Percentiles rank a stretch among this genome's conserved stretches.
These are phyloP conservation scores for Bradysia coprophila DNA, from an alignment of 1,140 invertebrate species.

Conservation along the genomic window DNA sequence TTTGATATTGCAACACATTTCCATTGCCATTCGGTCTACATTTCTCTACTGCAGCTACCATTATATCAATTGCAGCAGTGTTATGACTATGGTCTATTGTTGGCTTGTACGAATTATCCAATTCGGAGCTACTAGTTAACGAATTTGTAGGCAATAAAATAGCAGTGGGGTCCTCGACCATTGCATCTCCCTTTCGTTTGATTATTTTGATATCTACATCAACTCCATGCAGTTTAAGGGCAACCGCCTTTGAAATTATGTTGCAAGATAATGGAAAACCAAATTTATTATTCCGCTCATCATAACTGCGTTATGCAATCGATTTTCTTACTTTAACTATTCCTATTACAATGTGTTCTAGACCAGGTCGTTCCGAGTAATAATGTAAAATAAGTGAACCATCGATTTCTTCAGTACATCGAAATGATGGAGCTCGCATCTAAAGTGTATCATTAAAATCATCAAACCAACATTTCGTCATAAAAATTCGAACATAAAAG, in stretches of 20 bases:
- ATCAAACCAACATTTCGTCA: constrained; percentile 55
- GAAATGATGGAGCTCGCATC: constrained; percentile 86
- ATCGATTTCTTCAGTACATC: constrained; percentile 74
- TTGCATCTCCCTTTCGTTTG: constrained; percentile 57
- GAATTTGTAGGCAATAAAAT: constrained; percentile 2
- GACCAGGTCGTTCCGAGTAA: constrained; percentile 80
- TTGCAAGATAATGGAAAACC: too few species aligned
- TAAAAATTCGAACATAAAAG: constrained; percentile 6
- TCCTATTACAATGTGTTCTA: constrained; percentile 85
- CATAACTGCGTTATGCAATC: too few species aligned
- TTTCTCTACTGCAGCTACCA: neutral
- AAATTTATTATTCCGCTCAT: too few species aligned
- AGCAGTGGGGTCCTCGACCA: constrained; percentile 19
- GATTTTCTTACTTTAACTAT: constrained; percentile 65
- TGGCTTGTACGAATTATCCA: neutral
- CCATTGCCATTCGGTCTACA: neutral
- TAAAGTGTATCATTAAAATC: constrained; percentile 85
- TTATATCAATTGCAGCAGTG: too few species aligned
- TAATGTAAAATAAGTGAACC: constrained; percentile 77
- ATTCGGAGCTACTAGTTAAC: neutral
- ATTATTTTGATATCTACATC: constrained; percentile 81
- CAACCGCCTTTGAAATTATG: constrained; percentile 60
- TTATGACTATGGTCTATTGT: neutral
- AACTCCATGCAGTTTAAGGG: constrained; percentile 75
- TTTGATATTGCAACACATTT: neutral